Evolutionary conservation across 2,113 vertebrate genomes (phyloP), one percentile per base, ranked within the genome.

Genomic region (Charina bottae): DNA sequence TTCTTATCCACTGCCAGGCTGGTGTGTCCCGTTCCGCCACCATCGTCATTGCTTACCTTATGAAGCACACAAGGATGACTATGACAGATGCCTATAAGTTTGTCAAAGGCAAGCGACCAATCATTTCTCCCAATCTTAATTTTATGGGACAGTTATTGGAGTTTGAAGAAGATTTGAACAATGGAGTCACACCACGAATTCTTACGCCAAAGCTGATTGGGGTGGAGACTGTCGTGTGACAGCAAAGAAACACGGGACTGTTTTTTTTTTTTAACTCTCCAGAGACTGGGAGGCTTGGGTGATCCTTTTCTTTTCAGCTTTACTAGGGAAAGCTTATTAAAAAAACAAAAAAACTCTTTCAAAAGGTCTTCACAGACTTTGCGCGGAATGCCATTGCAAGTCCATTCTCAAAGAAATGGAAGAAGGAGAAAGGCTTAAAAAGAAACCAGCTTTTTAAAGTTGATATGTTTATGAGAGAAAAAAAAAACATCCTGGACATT

Each of bases 31-130:
- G 99, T 28, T 99, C 99, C 0, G 99, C 99, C 97, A 99, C 99
- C 96, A 99, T 99, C 0, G 99, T 99, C 96, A 99, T 99, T 0
- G 99, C 99, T 0, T 99, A 99, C 97, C 96, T 99, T 97, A 99
- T 99, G 99, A 99, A 99, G 98, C 99, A 99, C 98, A 99, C 99
- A 0, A 98, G 99, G 97, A 99, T 99, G 99, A 99, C 99, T 97
- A 99, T 99, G 99, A 99, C 99, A 0, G 99, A 99, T 68, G 99
- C 99, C 92, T 99, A 99, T 95, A 99, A 99, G 97, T 99, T 99
- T 85, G 99, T 99, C 92, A 99, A 99, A 97, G 98, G 98, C 97
- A 98, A 99, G 92, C 97, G 99, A 97, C 99, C 99, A 97, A 99
- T 99, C 96, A 99, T 99, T 96, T 99, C 99, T 72, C 99, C 99